Conservation (phyloP, 1,140 invertebrate species). For the Euwallacea fornicatus region DNA sequence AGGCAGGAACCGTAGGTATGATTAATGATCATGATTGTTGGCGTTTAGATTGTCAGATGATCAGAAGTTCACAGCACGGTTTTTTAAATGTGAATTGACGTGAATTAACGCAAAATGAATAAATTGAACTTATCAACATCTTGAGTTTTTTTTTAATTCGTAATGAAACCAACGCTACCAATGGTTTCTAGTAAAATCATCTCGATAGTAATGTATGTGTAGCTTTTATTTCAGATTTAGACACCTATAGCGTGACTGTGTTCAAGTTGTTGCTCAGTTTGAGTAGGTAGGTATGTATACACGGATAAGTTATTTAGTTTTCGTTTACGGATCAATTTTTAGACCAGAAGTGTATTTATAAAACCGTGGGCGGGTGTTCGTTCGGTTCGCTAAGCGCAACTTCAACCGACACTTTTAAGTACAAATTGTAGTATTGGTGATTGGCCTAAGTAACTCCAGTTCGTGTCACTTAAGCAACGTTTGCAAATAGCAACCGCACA, state of each 20-base stretch:
- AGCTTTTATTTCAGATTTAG: constrained; percentile 21
- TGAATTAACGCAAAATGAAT: no score
- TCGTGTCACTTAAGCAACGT: no score
- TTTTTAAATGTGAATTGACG: no score
- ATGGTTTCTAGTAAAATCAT: constrained; percentile 15
- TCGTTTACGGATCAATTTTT: constrained; percentile 36
- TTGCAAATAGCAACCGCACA: no score
- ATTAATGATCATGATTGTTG: no score
- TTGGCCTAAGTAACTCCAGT: no score
- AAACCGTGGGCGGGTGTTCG: constrained; percentile 18
- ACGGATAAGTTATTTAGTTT: constrained; percentile 32
- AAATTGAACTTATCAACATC: no score
- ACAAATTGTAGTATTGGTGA: no score
- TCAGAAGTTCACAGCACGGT: no score
- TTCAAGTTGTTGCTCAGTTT: constrained; percentile 22
- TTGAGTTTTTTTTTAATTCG: no score
- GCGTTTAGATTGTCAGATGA: no score
- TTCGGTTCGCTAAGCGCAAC: neutral
- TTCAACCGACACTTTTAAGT: neutral
- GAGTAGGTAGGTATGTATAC: constrained; percentile 26
- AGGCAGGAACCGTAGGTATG: no score
- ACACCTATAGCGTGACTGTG: constrained; percentile 32
- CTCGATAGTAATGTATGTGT: constrained; percentile 13
- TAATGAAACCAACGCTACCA: neutral
- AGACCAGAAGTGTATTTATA: constrained; percentile 36